Percentiles rank a stretch among this genome's conserved stretches.
Evolutionary conservation across 1,140 invertebrate genomes (phyloP).

Genomic region (Alviniconcha marisindica): DNA sequence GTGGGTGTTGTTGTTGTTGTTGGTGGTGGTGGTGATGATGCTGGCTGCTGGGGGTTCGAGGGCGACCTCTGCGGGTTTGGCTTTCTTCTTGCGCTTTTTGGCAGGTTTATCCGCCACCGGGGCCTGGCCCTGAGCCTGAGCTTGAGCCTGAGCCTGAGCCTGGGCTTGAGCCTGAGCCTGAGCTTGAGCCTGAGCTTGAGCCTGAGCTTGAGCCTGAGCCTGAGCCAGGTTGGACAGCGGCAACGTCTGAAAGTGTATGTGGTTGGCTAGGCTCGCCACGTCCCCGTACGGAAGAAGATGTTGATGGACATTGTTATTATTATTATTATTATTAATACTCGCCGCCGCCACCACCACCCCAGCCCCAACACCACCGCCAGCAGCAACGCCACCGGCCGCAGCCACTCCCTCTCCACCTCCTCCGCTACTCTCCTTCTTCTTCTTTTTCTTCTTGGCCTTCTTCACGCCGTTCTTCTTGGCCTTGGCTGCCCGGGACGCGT

Average conservation of each 20-base stretch:
- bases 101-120: background rate
- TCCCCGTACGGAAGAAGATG: too few species aligned
- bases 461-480: conserved; percentile 3
- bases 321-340: too few species aligned
- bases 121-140: background rate
- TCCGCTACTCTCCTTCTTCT: background rate
- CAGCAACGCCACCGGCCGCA: background rate
- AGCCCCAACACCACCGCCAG: too few species aligned
- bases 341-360: background rate
- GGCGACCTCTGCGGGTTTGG: background rate
- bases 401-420: too few species aligned
- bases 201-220: background rate
- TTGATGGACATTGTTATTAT: too few species aligned
- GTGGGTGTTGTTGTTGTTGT: conserved; percentile 10
- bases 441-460: background rate
- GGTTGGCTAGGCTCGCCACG: too few species aligned
- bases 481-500: background rate
- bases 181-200: background rate
- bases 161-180: background rate
- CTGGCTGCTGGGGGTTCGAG: background rate
- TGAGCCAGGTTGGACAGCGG: background rate
- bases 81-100: conserved; percentile 27
- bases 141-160: background rate
- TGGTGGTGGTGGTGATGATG: background rate
- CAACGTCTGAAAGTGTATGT: too few species aligned